Evolutionary conservation across 37 sponge, comb jelly and placozoan species (phyloP), one percentile per base, ranked within the genome.

Genomic region (Halisarca cf. caerulea): DNA sequence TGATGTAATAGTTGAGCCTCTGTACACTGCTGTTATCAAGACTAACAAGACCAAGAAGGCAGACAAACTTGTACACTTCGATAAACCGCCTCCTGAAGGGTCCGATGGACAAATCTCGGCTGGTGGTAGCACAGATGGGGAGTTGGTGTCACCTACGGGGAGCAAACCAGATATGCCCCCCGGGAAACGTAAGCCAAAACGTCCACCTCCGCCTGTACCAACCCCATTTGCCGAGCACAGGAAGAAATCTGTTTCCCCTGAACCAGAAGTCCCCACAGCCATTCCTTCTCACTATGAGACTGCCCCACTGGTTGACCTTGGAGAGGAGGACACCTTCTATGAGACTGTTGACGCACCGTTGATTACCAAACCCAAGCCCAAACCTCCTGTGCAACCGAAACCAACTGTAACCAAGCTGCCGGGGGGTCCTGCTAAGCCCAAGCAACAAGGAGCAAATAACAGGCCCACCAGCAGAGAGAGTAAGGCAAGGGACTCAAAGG

Each of bases 201-300:
- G 84, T 27, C 73, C 84, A 24, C 72, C 84, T 71, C 84, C 84
- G n/a, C 59, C 73, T 0, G 18, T 6, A 17, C 83, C 83, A 30
- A 30, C 21, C 47, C 68, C 47, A 3, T 51, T 58, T 27, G 81
- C 57, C 14, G 58, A 57, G 66, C 44, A 55, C 28, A 61, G 24
- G 66, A 42, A 37, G 66, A 30, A n/a, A 59, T 11, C 37, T 23
- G 35, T 61, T 11, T 59, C 43, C 25, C 38, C 82, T 3, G 69
- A 6, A 27, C 33, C 27, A 68, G 69, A 47, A 47, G 9, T 47
- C 11, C 51, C 6, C 6, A 47, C 51, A 14, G 51, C 51, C 11
- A 47, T 47, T 47, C 51, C 51, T 11, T 47, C 51, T 6, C 51
- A 47, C 51, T 47, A 47, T 47, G 51, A 47, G 11, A 47, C 51